phyloP scores from a whole-genome alignment of 2,888 invertebrate species.

The Laothoe populi region DNA sequence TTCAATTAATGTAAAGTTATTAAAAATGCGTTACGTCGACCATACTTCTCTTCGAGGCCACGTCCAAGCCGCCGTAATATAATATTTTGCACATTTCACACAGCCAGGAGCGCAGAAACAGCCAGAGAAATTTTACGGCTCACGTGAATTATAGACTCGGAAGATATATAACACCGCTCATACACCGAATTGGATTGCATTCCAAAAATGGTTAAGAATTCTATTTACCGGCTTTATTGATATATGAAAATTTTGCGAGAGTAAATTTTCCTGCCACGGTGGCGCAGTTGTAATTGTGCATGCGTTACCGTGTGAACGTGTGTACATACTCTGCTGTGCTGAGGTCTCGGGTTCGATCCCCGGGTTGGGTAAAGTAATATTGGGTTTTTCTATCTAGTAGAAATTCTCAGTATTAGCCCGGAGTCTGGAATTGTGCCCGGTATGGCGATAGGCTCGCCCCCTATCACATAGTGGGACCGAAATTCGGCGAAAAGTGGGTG shows the following conservation, averaged over 20 bases:
- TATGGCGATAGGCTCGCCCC: too few relatives aligned
- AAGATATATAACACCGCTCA: slow-evolving; percentile 25
- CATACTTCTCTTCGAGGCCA: slow-evolving; percentile 35
- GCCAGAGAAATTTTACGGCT: slow-evolving; percentile 41
- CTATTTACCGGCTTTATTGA: neutral
- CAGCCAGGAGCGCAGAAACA: slow-evolving; percentile 16
- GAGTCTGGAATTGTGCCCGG: too few relatives aligned
- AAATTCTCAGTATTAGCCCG: too few relatives aligned
- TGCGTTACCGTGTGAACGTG: too few relatives aligned
- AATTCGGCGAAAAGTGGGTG: too few relatives aligned
- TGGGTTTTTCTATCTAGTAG: too few relatives aligned
- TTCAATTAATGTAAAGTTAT: slow-evolving; percentile 13
- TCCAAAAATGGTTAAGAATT: slow-evolving; percentile 25
- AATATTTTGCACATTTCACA: slow-evolving; percentile 29
- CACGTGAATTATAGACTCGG: slow-evolving; percentile 37
- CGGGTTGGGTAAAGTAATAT: too few relatives aligned
- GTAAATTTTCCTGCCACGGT: neutral
- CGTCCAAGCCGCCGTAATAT: slow-evolving; percentile 22
- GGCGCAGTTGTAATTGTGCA: neutral
- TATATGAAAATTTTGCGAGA: neutral
- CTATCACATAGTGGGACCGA: too few relatives aligned
- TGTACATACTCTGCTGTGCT: too few relatives aligned
- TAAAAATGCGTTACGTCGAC: slow-evolving; percentile 14
- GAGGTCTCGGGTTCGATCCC: too few relatives aligned
- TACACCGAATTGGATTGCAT: slow-evolving; percentile 33